A percentile compares a stretch with the other conserved stretches of the same genome.
These are phyloP conservation scores for Coturnix japonica DNA, from an alignment of 2,113 vertebrate genomes.

Conservation along the genomic window DNA sequence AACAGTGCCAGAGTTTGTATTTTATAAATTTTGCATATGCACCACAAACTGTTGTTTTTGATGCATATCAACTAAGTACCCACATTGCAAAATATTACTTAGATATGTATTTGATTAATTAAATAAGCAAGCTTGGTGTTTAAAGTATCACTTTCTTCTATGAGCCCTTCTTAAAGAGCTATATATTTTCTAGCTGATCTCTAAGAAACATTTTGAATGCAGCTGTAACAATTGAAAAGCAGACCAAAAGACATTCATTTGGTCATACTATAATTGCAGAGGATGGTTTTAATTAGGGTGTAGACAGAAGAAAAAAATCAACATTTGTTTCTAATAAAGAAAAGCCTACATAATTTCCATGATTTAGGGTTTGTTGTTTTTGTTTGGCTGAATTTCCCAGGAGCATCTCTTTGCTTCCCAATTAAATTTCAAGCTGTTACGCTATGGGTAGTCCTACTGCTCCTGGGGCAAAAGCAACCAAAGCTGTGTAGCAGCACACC, in stretches of 20 bases:
- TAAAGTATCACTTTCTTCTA: neutral
- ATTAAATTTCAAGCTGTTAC: conserved; percentile 31
- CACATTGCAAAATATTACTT: neutral
- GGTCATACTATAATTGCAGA: conserved; percentile 43
- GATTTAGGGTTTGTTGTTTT: conserved; percentile 54
- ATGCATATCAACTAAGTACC: neutral
- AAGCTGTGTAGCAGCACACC: neutral
- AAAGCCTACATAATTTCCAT: conserved; percentile 55
- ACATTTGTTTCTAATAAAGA: conserved; percentile 71
- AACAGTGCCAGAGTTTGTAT: conserved; percentile 37
- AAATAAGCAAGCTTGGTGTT: conserved; percentile 36
- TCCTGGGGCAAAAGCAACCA: neutral
- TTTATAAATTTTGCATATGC: conserved; percentile 46
- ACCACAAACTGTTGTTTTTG: conserved; percentile 29
- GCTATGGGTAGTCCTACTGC: neutral
- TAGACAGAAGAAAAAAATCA: conserved; percentile 45
- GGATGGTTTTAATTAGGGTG: conserved; percentile 51
- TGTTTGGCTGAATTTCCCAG: conserved; percentile 57
- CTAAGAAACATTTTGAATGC: conserved; percentile 41
- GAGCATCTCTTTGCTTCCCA: conserved; percentile 46
- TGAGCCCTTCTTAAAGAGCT: neutral
- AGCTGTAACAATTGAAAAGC: conserved; percentile 56
- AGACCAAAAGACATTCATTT: conserved; percentile 54
- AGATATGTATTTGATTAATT: neutral
- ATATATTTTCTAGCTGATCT: conserved; percentile 22